phyloP scores from a whole-genome alignment of 1,140 invertebrate species.

The Drosophila willistoni region DNA sequence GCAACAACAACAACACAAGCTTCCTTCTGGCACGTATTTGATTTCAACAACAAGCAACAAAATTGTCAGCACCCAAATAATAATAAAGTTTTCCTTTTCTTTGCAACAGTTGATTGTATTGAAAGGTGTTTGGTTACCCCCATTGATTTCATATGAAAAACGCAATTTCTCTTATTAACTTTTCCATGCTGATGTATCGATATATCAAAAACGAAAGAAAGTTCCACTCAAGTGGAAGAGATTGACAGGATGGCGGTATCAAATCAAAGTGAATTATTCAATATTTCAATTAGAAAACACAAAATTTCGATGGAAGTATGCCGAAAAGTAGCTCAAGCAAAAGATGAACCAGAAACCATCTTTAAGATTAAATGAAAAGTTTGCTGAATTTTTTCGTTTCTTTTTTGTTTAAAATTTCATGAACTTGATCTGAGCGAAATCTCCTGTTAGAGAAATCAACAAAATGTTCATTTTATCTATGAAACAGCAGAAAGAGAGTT shows the following conservation, averaged over 20 bases:
- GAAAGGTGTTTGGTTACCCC: constrained; percentile 35
- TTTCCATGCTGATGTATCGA: background rate
- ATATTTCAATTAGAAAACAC: constrained; percentile 1
- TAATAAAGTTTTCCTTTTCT: constrained; percentile 44
- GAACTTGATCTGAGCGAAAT: no score
- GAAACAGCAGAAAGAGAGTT: no score
- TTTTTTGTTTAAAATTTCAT: no score
- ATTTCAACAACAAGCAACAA: constrained; percentile 36
- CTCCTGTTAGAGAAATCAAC: no score
- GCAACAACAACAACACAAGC: background rate
- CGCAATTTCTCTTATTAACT: constrained; percentile 10
- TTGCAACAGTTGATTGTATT: constrained; percentile 45
- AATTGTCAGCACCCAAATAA: constrained; percentile 37
- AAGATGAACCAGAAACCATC: background rate
- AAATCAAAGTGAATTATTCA: constrained; percentile 7
- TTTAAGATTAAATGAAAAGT: no score
- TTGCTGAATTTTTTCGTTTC: no score
- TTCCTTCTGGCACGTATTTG: constrained; percentile 35
- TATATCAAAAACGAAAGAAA: background rate
- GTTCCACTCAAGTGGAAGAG: background rate
- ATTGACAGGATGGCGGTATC: background rate
- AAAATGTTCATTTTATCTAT: no score
- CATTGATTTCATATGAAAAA: constrained; percentile 8
- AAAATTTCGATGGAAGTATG: background rate
- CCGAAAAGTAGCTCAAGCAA: background rate